These are phyloP conservation scores for Lagopus leucura DNA, from an alignment of 2,113 vertebrate genomes.

Conservation along the genomic window DNA sequence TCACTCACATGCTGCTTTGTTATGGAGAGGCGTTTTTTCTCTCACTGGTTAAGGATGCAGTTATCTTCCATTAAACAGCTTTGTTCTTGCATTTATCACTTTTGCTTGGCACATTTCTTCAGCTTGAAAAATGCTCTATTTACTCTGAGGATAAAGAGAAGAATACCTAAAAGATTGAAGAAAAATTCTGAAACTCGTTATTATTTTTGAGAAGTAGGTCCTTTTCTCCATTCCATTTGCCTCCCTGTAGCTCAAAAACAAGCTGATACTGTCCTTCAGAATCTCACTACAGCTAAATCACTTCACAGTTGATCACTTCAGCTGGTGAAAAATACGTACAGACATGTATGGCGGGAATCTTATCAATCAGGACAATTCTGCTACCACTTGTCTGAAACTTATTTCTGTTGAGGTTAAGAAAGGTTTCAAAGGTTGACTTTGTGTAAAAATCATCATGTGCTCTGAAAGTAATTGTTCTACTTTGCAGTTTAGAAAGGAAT, in stretches of 20 bases:
- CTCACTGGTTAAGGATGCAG: neutral
- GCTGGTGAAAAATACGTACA: neutral
- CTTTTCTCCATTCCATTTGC: neutral
- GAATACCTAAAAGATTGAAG: neutral
- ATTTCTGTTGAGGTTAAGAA: neutral
- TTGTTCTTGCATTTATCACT: neutral
- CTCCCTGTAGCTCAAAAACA: neutral
- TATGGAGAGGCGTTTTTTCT: neutral
- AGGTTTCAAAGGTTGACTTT: neutral
- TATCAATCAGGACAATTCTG: neutral
- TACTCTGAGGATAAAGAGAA: slow-evolving; percentile 4
- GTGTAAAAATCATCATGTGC: neutral
- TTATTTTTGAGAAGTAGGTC: neutral
- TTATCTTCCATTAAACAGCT: neutral
- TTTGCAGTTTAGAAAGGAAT: neutral
- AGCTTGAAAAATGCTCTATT: neutral
- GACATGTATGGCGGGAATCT: neutral
- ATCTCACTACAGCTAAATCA: slow-evolving; percentile 8
- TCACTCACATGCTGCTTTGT: neutral
- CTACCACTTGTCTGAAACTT: neutral
- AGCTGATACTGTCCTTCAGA: neutral
- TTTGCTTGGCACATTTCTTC: neutral
- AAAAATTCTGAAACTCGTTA: neutral
- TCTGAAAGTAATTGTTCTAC: neutral
- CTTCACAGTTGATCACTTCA: neutral